Evolutionary conservation across 2,888 invertebrate species (phyloP).

Genomic region (Acronicta psi): DNA sequence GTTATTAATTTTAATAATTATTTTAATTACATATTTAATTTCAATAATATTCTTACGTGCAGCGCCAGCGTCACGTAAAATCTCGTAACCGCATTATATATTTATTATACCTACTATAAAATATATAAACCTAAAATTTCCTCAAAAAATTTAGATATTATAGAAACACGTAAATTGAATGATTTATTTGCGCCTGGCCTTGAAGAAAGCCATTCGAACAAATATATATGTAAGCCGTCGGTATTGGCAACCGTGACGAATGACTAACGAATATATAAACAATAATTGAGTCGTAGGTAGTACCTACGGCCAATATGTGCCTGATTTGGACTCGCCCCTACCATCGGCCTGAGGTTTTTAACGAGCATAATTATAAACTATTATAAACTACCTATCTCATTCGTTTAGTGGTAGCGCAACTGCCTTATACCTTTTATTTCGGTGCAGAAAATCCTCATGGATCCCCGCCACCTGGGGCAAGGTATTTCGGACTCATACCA

Average conservation of each 20-base stretch:
- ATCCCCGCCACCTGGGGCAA: no score
- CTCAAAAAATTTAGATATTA: constrained; percentile 32
- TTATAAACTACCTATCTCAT: no score
- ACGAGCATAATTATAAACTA: constrained; percentile 2
- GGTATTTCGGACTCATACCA: no score
- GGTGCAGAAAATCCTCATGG: no score
- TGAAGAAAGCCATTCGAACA: constrained; percentile 70
- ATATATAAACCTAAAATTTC: constrained; percentile 13
- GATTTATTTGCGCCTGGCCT: constrained; percentile 69
- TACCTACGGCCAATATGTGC: constrained; percentile 41
- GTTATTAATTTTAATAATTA: no score
- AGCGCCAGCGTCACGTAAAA: no score
- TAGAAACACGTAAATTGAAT: constrained; percentile 53
- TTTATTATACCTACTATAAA: not conserved
- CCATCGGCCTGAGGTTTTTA: constrained; percentile 20
- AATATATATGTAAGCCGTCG: constrained; percentile 62
- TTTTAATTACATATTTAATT: no score
- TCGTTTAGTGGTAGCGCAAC: no score
- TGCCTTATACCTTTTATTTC: no score
- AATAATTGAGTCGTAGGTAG: constrained; percentile 61
- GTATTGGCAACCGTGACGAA: constrained; percentile 76
- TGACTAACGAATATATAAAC: constrained; percentile 76
- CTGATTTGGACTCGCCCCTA: constrained; percentile 52
- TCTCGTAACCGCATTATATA: no score
- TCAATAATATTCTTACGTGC: no score